Evolutionary conservation across 2,888 invertebrate species (phyloP).

Genomic region (Cantharis rustica): DNA sequence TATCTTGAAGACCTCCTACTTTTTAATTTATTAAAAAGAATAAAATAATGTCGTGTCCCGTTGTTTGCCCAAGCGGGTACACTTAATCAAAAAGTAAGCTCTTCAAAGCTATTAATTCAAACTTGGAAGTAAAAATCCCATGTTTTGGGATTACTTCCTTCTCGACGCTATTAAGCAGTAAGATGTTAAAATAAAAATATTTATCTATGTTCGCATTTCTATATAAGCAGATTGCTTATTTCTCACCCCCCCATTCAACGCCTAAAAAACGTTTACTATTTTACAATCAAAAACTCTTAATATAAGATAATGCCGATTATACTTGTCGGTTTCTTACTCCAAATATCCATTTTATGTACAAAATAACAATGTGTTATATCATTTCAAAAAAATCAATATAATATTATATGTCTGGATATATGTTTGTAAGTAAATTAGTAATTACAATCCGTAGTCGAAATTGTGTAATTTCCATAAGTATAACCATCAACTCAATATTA

Average conservation of each 20-base stretch:
- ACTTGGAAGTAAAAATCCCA: neutral
- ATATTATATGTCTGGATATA: neutral
- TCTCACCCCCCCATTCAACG: neutral
- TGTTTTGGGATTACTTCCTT: neutral
- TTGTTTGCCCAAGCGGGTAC: neutral
- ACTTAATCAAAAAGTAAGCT: neutral
- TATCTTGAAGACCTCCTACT: neutral
- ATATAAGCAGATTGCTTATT: neutral
- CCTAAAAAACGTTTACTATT: slow-evolving; percentile 8
- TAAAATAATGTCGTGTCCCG: too few relatives aligned
- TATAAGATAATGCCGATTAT: slow-evolving; percentile 22
- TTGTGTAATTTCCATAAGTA: neutral
- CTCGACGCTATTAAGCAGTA: neutral
- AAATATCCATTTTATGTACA: slow-evolving; percentile 15
- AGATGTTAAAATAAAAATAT: neutral
- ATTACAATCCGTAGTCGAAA: neutral
- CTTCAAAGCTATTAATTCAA: neutral
- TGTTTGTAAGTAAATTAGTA: neutral
- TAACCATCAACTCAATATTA: neutral
- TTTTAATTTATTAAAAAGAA: neutral
- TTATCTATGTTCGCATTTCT: neutral
- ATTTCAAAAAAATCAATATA: neutral
- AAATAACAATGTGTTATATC: slow-evolving; percentile 27
- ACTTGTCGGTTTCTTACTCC: slow-evolving; percentile 13
- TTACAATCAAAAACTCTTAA: slow-evolving; percentile 23